Conservation (phyloP, 2,888 invertebrate genomes). For the Microctonus hyperodae region DNA sequence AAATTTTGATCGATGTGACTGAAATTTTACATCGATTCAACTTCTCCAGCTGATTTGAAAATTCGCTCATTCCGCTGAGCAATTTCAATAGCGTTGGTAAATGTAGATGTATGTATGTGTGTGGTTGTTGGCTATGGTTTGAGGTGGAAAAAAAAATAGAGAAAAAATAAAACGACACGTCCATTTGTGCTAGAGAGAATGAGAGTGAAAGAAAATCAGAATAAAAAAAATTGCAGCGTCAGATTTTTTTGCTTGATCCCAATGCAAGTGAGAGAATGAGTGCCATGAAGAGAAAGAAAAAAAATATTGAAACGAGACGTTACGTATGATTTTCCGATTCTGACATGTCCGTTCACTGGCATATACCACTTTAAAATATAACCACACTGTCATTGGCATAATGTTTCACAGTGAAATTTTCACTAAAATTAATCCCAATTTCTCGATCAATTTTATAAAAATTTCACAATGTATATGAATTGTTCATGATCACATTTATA, state of each 20-base stretch:
- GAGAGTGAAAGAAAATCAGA: conserved; percentile 5
- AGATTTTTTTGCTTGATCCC: conserved; percentile 16
- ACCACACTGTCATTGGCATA: conserved; percentile 15
- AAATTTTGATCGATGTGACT: conserved; percentile 4
- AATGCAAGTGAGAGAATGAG: neutral
- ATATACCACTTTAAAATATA: conserved; percentile 15
- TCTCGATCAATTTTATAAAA: neutral
- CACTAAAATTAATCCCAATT: neutral
- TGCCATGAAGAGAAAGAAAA: neutral
- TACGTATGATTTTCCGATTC: conserved; percentile 21
- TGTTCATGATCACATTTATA: neutral
- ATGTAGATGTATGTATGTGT: neutral
- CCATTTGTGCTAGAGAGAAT: conserved; percentile 2
- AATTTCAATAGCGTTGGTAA: neutral
- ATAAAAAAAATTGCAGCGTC: conserved; percentile 17
- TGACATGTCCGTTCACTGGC: neutral
- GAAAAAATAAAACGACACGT: conserved; percentile 10
- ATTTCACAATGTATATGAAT: neutral
- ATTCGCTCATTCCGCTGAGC: neutral
- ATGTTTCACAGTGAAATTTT: neutral
- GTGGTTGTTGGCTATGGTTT: neutral
- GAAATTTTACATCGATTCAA: conserved; percentile 3
- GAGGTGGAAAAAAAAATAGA: neutral
- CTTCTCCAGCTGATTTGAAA: conserved; percentile 13
- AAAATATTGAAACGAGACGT: neutral